phyloP scores from a whole-genome alignment of 64 coral and sea anemone genomes.

The Dendronephthya gigantea region DNA sequence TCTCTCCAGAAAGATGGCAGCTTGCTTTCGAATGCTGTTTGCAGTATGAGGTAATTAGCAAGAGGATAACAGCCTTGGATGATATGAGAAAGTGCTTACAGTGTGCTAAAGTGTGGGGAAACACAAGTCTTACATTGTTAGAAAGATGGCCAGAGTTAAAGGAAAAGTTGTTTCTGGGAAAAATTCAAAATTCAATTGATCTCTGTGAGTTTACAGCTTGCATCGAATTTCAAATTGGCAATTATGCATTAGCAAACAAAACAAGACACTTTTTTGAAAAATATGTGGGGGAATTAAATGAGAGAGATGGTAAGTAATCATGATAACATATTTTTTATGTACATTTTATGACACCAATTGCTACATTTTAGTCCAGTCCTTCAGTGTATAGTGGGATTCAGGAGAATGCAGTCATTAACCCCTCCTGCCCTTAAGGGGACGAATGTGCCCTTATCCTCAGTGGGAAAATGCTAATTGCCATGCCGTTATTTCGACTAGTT shows the following conservation, averaged over 20 bases:
- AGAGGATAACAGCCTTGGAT: not conserved
- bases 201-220: not conserved
- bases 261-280: not conserved
- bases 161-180: not conserved
- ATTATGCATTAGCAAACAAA: not conserved
- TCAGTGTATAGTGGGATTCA: no score
- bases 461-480: no score
- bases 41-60: constrained; percentile 5
- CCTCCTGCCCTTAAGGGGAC: no score
- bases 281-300: not conserved
- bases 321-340: not conserved
- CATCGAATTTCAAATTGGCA: not conserved
- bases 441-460: no score
- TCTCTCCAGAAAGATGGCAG: not conserved
- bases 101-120: not conserved
- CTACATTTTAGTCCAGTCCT: not conserved
- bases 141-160: not conserved
- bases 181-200: not conserved
- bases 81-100: not conserved
- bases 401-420: no score
- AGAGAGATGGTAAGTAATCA: not conserved
- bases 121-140: not conserved
- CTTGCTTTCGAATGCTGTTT: constrained; percentile 15
- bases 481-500: no score
- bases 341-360: not conserved